These are phyloP conservation scores for Holocentrus rufus DNA, from an alignment of 2,797 vertebrate genomes.

Conservation along the genomic window DNA sequence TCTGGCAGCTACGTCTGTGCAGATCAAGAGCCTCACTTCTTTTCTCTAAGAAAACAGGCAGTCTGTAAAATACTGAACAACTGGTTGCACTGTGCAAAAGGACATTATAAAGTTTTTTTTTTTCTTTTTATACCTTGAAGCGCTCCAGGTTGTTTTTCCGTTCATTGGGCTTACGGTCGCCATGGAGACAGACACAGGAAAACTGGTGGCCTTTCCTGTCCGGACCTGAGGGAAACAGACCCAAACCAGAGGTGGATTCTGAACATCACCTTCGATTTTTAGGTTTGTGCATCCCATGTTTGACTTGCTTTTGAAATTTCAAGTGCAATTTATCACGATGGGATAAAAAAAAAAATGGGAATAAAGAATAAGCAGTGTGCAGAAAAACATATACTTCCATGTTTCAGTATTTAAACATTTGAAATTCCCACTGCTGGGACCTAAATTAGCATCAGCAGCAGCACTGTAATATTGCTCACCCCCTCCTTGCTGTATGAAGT, in stretches of 20 bases:
- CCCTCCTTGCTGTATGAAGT: conserved; percentile 95
- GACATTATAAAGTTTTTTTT: background rate
- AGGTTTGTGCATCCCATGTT: too few relatives aligned
- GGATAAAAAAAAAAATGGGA: background rate
- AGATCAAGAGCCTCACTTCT: conserved; percentile 94
- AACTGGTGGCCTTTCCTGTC: conserved; percentile 93
- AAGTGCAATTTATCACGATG: background rate
- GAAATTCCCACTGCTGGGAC: background rate
- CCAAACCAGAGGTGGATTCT: background rate
- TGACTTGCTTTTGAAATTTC: background rate
- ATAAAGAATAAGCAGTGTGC: background rate
- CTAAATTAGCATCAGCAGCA: background rate
- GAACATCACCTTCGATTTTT: background rate
- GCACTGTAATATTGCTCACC: conserved; percentile 75
- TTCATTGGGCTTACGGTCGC: conserved; percentile 96
- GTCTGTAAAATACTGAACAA: background rate
- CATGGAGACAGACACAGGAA: conserved; percentile 97
- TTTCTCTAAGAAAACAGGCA: conserved; percentile 81
- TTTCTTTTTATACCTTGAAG: conserved; percentile 88
- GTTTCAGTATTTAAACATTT: background rate
- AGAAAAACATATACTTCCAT: background rate
- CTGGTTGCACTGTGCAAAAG: background rate
- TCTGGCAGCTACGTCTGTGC: conserved; percentile 97
- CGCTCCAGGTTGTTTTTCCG: conserved; percentile 95
- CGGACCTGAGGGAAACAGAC: conserved; percentile 82